phyloP scores from a whole-genome alignment of 2,797 vertebrate species.

The Mionectes olivaceus region DNA sequence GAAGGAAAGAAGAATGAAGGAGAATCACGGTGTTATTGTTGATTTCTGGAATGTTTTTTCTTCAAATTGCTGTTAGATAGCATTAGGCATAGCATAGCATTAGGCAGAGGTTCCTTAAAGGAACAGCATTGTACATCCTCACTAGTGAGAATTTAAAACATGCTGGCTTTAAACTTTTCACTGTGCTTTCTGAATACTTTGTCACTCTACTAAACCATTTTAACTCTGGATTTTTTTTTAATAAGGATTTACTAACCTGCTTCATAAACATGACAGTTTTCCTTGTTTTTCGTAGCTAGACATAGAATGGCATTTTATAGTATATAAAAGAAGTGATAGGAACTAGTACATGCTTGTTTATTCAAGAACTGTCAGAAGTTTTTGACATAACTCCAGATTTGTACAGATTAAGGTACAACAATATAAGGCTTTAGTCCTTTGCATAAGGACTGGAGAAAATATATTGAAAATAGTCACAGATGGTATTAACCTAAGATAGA shows the following conservation, averaged over 20 bases:
- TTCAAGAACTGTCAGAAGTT: neutral
- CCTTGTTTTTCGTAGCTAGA: neutral
- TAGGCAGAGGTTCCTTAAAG: neutral
- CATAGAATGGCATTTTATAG: neutral
- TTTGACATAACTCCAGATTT: neutral
- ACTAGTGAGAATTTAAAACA: neutral
- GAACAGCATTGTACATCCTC: neutral
- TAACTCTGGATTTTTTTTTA: neutral
- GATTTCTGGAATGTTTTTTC: neutral
- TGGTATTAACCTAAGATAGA: neutral
- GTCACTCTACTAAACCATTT: neutral
- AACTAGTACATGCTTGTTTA: neutral
- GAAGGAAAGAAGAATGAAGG: neutral
- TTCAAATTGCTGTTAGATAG: neutral
- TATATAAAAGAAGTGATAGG: neutral
- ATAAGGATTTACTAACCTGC: neutral
- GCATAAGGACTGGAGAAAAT: neutral
- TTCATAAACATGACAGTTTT: neutral
- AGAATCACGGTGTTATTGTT: neutral
- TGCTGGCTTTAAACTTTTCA: neutral
- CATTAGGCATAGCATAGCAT: neutral
- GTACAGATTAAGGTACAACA: neutral
- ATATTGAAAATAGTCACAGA: neutral
- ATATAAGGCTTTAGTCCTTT: neutral
- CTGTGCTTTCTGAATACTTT: neutral